phyloP scores from a whole-genome alignment of 2,797 vertebrate species.

The Coluber constrictor region DNA sequence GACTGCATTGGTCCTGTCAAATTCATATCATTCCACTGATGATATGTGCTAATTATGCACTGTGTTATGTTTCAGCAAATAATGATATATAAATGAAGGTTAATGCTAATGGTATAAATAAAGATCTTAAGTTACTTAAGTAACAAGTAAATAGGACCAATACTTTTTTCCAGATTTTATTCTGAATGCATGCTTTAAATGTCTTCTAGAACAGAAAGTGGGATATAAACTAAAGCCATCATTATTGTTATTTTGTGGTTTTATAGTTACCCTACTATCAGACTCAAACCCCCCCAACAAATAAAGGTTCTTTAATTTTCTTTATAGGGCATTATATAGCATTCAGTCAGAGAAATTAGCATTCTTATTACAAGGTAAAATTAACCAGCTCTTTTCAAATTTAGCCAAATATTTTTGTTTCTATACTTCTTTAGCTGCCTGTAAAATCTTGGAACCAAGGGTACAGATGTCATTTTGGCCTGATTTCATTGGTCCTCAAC shows the following conservation, averaged over 20 bases:
- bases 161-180: not conserved
- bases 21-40: slow-evolving; percentile 15
- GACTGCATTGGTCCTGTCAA: slow-evolving; percentile 39
- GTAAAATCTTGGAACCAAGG: not conserved
- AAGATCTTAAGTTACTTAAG: not conserved
- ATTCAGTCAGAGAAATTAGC: not conserved
- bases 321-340: not conserved
- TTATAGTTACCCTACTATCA: not conserved
- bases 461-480: not conserved
- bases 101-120: not conserved
- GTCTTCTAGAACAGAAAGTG: not conserved
- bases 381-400: not conserved
- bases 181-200: not conserved
- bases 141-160: not conserved
- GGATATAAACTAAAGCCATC: not conserved
- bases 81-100: not conserved
- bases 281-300: not conserved
- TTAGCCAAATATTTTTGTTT: not conserved
- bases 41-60: slow-evolving; percentile 16
- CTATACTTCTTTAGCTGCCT: not conserved
- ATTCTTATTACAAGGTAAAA: not conserved
- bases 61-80: not conserved
- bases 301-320: not conserved
- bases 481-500: not conserved
- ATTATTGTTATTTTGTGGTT: not conserved